Evolutionary conservation across 2,113 vertebrate genomes (phyloP).

Genomic region (Sturnira hondurensis): DNA sequence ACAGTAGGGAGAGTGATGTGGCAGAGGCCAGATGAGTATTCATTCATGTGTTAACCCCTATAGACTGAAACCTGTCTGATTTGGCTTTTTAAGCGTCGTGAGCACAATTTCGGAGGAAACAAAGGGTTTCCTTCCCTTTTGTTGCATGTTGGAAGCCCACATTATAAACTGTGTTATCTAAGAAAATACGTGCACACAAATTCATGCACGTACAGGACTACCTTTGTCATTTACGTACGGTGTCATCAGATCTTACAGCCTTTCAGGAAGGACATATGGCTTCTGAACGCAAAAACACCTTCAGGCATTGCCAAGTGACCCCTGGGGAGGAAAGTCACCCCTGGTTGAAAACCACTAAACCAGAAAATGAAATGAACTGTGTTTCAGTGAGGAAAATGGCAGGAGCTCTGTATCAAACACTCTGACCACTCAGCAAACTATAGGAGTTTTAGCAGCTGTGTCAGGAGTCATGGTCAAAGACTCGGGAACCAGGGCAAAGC

Average conservation of each 20-base stretch:
- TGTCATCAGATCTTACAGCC: background rate
- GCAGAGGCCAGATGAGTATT: background rate
- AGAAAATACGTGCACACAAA: background rate
- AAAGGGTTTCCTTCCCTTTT: background rate
- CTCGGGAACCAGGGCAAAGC: background rate
- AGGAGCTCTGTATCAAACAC: background rate
- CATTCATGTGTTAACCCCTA: background rate
- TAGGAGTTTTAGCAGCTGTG: background rate
- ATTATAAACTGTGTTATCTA: background rate
- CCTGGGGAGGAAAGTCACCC: background rate
- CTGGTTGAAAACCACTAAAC: background rate
- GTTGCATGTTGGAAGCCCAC: background rate
- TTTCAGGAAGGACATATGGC: background rate
- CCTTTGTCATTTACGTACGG: background rate
- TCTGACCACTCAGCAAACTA: background rate
- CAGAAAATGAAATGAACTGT: background rate
- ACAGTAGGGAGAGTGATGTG: background rate
- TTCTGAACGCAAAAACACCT: background rate
- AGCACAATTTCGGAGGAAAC: background rate
- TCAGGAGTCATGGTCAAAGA: background rate
- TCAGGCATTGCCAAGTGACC: background rate
- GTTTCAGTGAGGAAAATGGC: background rate
- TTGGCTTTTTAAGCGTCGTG: constrained; percentile 29
- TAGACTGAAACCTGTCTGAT: background rate
- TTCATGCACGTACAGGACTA: background rate